phyloP scores from a whole-genome alignment of 1,140 invertebrate species.

The Drosophila pandora region DNA sequence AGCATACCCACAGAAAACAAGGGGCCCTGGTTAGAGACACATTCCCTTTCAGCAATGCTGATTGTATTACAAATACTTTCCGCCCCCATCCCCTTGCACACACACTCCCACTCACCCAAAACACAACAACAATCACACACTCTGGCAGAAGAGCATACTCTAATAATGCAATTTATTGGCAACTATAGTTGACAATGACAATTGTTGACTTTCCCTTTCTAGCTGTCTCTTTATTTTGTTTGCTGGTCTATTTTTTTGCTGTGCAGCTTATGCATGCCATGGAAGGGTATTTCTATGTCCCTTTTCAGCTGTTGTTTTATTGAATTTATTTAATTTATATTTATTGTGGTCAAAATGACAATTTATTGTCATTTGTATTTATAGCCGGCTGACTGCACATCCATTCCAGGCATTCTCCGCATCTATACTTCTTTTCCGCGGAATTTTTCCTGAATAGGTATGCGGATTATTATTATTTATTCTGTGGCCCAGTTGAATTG shows the following conservation, averaged over 20 bases:
- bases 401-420: conserved; percentile 27
- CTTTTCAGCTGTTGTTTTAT: conserved; percentile 45
- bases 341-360: conserved; percentile 62
- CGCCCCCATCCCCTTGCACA: neutral
- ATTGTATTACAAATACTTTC: conserved; percentile 73
- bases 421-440: conserved; percentile 16
- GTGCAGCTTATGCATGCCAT: conserved; percentile 33
- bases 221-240: conserved; percentile 34
- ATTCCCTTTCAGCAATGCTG: conserved; percentile 37
- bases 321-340: conserved; percentile 71
- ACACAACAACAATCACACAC: conserved; percentile 3
- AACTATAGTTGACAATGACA: conserved; percentile 72
- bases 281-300: neutral
- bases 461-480: conserved; percentile 49
- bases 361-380: conserved; percentile 77
- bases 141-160: conserved; percentile 46
- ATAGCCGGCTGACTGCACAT: conserved; percentile 35
- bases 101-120: neutral
- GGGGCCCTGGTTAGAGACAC: conserved; percentile 27
- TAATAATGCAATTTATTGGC: conserved; percentile 81
- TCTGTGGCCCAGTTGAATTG: conserved; percentile 32
- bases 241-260: neutral
- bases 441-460: conserved; percentile 9
- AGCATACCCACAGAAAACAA: conserved; percentile 28
- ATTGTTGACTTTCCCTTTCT: conserved; percentile 71